Evolutionary conservation across 2,888 invertebrate species (phyloP).

Genomic region (Villa cingulata): DNA sequence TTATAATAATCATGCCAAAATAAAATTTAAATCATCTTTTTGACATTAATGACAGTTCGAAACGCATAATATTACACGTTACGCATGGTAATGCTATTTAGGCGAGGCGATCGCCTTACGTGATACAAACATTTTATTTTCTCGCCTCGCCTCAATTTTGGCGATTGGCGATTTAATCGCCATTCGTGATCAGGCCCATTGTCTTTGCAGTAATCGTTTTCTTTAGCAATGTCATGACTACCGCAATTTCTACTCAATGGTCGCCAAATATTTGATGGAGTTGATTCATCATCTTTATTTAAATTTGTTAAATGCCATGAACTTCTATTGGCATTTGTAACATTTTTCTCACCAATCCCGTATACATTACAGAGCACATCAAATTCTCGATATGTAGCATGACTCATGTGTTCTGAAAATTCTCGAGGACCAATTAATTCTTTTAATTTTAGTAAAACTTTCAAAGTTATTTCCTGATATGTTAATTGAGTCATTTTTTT

Average conservation of each 20-base stretch:
- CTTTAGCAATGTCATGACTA: conserved; percentile 6
- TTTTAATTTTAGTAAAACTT: conserved; percentile 55
- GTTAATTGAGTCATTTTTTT: conserved; percentile 44
- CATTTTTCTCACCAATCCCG: conserved; percentile 21
- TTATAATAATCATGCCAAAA: no score
- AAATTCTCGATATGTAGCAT: conserved; percentile 42
- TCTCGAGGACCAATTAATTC: conserved; percentile 51
- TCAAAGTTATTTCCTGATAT: conserved; percentile 51
- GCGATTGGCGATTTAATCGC: no score
- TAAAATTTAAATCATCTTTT: no score
- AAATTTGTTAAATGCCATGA: conserved; percentile 12
- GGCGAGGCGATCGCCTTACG: no score
- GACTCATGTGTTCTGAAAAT: conserved; percentile 45
- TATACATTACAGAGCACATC: conserved; percentile 48
- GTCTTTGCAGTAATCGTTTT: background rate
- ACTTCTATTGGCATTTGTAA: conserved; percentile 1
- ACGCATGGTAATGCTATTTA: no score
- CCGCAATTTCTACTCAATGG: conserved; percentile 6
- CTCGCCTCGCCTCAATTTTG: no score
- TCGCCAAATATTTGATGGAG: background rate
- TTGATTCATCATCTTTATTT: conserved; percentile 12
- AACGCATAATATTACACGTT: no score
- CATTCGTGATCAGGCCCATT: no score
- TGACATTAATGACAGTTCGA: no score
- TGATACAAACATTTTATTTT: no score